These are phyloP conservation scores for Clupea harengus DNA, from an alignment of 2,113 vertebrate genomes.

Conservation along the genomic window DNA sequence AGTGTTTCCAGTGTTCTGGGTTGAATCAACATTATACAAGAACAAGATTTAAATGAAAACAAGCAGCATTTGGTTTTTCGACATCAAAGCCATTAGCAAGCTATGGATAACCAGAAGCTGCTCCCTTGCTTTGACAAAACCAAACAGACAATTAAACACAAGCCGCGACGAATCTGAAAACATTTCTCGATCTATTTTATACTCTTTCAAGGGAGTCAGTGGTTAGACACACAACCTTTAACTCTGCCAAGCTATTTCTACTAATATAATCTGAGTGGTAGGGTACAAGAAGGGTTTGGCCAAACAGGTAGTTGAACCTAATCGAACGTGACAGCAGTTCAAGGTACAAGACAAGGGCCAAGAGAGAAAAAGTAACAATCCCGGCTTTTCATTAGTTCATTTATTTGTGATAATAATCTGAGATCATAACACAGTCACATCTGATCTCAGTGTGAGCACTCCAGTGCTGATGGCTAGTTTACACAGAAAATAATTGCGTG, in stretches of 20 bases:
- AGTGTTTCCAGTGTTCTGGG: constrained; percentile 60
- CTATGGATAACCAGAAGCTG: constrained; percentile 81
- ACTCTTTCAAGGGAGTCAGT: constrained; percentile 14
- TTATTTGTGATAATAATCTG: constrained; percentile 38
- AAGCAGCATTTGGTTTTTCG: constrained; percentile 71
- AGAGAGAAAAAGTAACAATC: not conserved
- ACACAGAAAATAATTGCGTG: constrained; percentile 20
- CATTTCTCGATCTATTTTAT: constrained; percentile 63
- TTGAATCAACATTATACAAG: constrained; percentile 75
- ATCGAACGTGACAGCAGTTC: constrained; percentile 21
- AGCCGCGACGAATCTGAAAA: constrained; percentile 65
- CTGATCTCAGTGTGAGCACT: constrained; percentile 23
- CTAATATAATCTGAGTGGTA: not conserved
- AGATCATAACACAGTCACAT: constrained; percentile 41
- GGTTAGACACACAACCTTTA: constrained; percentile 9
- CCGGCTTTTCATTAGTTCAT: not conserved
- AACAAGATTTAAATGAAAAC: constrained; percentile 80
- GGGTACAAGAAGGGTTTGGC: not conserved
- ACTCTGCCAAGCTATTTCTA: constrained; percentile 12
- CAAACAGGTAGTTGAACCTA: constrained; percentile 8
- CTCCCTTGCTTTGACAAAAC: constrained; percentile 80
- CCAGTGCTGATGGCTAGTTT: constrained; percentile 12
- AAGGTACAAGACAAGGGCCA: not conserved
- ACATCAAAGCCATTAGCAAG: constrained; percentile 80
- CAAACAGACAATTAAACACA: constrained; percentile 85